phyloP scores from a whole-genome alignment of 2,888 invertebrate genomes.

The Drosophila prostipennis region DNA sequence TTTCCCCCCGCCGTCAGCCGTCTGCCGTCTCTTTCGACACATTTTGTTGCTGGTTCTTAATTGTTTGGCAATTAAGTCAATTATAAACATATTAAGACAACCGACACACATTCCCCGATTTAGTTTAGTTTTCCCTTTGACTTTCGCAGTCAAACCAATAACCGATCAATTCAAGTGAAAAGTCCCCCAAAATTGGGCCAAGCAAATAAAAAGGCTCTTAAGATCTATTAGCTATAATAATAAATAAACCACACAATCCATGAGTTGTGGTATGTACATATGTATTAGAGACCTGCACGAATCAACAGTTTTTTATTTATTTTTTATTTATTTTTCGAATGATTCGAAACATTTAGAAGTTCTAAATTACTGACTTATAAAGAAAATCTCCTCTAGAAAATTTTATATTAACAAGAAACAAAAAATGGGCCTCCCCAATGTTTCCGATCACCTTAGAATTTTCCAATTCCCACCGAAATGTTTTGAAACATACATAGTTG shows the following conservation, averaged over 20 bases:
- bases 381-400: too few relatives aligned
- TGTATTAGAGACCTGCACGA: too few relatives aligned
- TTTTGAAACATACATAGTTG: too few relatives aligned
- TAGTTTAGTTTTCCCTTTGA: slow-evolving; percentile 8
- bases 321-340: too few relatives aligned
- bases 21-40: slow-evolving; percentile 35
- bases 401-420: too few relatives aligned
- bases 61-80: slow-evolving; percentile 71
- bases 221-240: background rate
- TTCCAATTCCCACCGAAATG: too few relatives aligned
- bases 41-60: slow-evolving; percentile 55
- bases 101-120: slow-evolving; percentile 59
- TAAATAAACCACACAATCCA: background rate
- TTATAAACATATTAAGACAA: slow-evolving; percentile 72
- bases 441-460: too few relatives aligned
- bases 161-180: background rate
- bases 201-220: background rate
- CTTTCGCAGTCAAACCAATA: slow-evolving; percentile 22
- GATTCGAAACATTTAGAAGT: too few relatives aligned
- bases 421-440: too few relatives aligned
- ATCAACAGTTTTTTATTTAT: too few relatives aligned
- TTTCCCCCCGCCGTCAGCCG: background rate
- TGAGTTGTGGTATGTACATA: background rate
- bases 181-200: background rate
- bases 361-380: too few relatives aligned